Conservation (phyloP, 2,797 vertebrate genomes). For the Arctocebus calabarensis region DNA sequence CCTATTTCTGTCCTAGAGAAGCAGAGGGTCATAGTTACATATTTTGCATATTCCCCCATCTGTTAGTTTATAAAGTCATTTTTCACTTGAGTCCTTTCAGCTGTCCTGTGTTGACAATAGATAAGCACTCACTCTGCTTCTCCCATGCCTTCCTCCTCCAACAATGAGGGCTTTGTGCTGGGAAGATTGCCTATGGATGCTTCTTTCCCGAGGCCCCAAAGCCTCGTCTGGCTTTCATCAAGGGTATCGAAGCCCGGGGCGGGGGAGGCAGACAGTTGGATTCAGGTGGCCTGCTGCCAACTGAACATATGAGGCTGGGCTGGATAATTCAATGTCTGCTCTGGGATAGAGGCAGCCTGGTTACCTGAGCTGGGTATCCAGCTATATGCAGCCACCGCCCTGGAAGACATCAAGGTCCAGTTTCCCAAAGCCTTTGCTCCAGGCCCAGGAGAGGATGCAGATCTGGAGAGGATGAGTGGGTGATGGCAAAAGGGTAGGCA, state of each 20-base stretch:
- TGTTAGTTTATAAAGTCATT: slow-evolving; percentile 92
- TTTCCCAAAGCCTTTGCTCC: slow-evolving; percentile 42
- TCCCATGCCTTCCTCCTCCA: slow-evolving; percentile 78
- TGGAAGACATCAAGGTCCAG: slow-evolving; percentile 30
- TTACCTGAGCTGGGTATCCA: slow-evolving; percentile 63
- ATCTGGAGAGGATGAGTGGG: neutral
- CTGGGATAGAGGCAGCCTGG: slow-evolving; percentile 45
- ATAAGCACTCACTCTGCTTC: slow-evolving; percentile 84
- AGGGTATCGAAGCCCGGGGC: slow-evolving; percentile 51
- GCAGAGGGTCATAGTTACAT: slow-evolving; percentile 26
- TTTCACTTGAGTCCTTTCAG: slow-evolving; percentile 95
- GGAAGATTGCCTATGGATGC: slow-evolving; percentile 68
- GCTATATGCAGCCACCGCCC: slow-evolving; percentile 19
- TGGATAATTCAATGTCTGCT: slow-evolving; percentile 54
- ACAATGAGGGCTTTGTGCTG: slow-evolving; percentile 89
- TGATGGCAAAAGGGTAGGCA: neutral
- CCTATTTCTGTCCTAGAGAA: slow-evolving; percentile 36
- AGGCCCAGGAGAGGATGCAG: neutral
- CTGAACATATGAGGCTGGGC: slow-evolving; percentile 58
- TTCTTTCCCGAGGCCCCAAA: slow-evolving; percentile 78
- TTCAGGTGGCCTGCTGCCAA: slow-evolving; percentile 64
- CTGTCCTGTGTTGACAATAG: slow-evolving; percentile 93
- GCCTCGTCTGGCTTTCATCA: slow-evolving; percentile 72
- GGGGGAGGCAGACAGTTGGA: slow-evolving; percentile 52
- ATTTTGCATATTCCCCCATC: slow-evolving; percentile 83